Evolutionary conservation across 2,113 vertebrate species (phyloP).

Genomic region (Nettapus auritus): DNA sequence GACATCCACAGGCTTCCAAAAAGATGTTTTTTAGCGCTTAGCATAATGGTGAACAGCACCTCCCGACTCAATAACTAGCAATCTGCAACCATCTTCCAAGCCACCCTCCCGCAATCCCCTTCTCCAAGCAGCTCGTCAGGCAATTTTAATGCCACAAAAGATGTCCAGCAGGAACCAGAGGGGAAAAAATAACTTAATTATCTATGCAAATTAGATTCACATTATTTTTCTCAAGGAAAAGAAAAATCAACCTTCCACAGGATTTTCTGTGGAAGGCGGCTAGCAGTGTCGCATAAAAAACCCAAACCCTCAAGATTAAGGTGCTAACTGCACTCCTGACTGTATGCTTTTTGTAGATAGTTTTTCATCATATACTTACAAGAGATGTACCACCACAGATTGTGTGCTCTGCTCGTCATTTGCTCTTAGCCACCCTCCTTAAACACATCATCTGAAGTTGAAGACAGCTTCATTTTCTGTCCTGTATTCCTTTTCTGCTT

Average conservation of each 20-base stretch:
- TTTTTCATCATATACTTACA: not conserved
- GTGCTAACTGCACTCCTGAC: not conserved
- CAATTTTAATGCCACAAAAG: not conserved
- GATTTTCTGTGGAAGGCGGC: not conserved
- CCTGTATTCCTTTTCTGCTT: not conserved
- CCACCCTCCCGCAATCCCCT: not conserved
- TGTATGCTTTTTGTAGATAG: not conserved
- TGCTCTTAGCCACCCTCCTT: not conserved
- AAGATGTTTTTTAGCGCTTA: not conserved
- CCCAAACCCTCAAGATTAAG: not conserved
- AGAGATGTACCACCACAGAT: not conserved
- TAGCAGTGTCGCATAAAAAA: not conserved
- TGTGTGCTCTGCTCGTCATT: not conserved
- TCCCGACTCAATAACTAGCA: rapidly evolving
- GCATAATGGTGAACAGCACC: not conserved
- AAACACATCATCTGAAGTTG: not conserved
- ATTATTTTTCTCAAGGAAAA: not conserved
- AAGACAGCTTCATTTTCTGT: not conserved
- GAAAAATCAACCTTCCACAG: not conserved
- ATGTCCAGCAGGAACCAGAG: not conserved
- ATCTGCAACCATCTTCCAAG: not conserved
- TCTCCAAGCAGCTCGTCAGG: not conserved
- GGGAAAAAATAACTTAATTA: not conserved
- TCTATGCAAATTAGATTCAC: not conserved
- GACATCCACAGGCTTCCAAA: not conserved